phyloP scores from a whole-genome alignment of 2,113 vertebrate species.

The Atlantisia rogersi region DNA sequence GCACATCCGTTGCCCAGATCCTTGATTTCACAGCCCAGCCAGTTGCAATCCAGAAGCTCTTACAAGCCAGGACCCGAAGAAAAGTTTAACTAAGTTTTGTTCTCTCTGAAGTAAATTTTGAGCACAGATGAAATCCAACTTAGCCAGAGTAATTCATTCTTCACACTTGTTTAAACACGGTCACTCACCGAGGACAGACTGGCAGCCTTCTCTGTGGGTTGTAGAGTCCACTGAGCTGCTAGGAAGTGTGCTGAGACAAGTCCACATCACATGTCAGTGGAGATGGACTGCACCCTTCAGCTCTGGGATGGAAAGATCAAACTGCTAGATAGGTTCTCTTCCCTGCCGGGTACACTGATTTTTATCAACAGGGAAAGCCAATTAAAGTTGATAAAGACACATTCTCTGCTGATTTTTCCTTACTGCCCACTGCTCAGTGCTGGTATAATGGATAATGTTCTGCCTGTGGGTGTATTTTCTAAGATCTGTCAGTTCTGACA shows the following conservation, averaged over 20 bases:
- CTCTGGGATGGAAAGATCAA: slow-evolving; percentile 63
- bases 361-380: slow-evolving; percentile 68
- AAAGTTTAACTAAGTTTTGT: slow-evolving; percentile 30
- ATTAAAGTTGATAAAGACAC: slow-evolving; percentile 75
- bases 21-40: not conserved
- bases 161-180: slow-evolving; percentile 33
- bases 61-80: not conserved
- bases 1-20: not conserved
- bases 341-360: slow-evolving; percentile 5
- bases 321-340: slow-evolving; percentile 36
- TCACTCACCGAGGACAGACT: slow-evolving; percentile 24
- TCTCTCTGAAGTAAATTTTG: not conserved
- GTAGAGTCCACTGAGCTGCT: not conserved
- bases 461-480: slow-evolving; percentile 75
- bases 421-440: slow-evolving; percentile 71
- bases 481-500: slow-evolving; percentile 77
- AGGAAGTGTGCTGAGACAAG: slow-evolving; percentile 19
- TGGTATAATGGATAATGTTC: slow-evolving; percentile 74
- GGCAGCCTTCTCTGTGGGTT: slow-evolving; percentile 6
- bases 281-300: slow-evolving; percentile 61
- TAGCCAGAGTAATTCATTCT: slow-evolving; percentile 30
- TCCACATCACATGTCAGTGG: slow-evolving; percentile 8
- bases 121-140: slow-evolving; percentile 22
- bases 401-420: slow-evolving; percentile 62
- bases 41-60: not conserved